These are phyloP conservation scores for Halocaridina rubra DNA, from an alignment of 2,888 invertebrate species.

Conservation along the genomic window DNA sequence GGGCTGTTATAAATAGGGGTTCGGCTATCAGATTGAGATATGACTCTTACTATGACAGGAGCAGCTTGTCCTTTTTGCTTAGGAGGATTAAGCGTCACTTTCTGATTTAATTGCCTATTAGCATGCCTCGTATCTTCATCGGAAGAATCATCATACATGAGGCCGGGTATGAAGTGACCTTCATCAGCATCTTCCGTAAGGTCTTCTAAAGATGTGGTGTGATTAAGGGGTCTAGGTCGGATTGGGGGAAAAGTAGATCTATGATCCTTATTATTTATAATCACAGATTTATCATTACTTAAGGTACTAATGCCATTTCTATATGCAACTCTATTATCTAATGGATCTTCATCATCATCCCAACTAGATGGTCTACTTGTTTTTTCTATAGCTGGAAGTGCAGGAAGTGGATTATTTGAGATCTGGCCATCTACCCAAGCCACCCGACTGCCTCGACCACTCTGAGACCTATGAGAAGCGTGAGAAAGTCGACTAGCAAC, in stretches of 20 bases:
- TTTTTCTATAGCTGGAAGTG: constrained; percentile 6
- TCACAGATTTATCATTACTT: not conserved
- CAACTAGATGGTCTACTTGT: constrained; percentile 3
- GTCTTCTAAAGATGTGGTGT: constrained; percentile 4
- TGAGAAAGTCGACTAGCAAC: constrained; percentile 17
- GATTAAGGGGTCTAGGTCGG: not conserved
- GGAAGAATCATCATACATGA: constrained; percentile 40
- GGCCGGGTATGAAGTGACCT: constrained; percentile 35
- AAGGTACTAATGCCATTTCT: not conserved
- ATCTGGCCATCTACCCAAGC: constrained; percentile 52
- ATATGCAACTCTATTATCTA: not conserved
- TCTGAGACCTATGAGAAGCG: constrained; percentile 26
- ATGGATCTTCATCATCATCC: constrained; percentile 19
- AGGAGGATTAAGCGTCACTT: not conserved
- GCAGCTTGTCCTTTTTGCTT: not conserved
- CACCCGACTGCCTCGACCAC: constrained; percentile 54
- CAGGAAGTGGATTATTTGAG: not conserved
- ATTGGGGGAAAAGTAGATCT: not conserved
- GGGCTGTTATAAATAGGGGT: constrained; percentile 43
- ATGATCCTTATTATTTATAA: not conserved
- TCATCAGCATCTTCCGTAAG: not conserved
- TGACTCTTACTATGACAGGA: constrained; percentile 10
- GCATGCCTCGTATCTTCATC: constrained; percentile 5
- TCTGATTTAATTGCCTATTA: not conserved
- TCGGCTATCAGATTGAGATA: constrained; percentile 13